These are phyloP conservation scores for Tribolium freemani DNA, from an alignment of 2,888 invertebrate genomes.

Conservation along the genomic window DNA sequence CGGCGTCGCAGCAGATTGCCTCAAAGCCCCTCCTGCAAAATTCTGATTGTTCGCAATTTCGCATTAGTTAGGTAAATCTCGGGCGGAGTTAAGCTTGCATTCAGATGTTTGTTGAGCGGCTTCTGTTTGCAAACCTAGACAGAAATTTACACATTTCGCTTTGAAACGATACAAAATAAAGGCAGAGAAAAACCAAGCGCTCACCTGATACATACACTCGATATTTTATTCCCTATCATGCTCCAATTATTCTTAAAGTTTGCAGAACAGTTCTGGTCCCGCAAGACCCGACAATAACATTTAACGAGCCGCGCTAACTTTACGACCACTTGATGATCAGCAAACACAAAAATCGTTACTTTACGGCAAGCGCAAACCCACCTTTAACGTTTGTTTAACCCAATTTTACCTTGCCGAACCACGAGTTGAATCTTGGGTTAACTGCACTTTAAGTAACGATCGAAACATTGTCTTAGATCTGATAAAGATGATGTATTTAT, in stretches of 20 bases:
- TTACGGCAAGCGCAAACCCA: neutral
- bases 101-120: conserved; percentile 3
- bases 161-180: conserved; percentile 17
- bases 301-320: neutral
- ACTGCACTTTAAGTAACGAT: too few species aligned
- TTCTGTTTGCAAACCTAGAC: conserved; percentile 14
- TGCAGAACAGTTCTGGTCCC: neutral
- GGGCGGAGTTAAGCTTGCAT: conserved; percentile 7
- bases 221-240: neutral
- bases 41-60: conserved; percentile 21
- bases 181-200: neutral
- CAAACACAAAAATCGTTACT: neutral
- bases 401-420: neutral
- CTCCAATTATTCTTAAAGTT: neutral
- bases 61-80: conserved; percentile 18
- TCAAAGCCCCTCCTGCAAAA: conserved; percentile 6
- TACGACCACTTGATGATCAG: neutral
- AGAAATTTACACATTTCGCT: conserved; percentile 17
- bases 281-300: neutral
- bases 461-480: too few species aligned
- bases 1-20: conserved; percentile 5
- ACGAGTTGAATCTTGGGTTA: neutral
- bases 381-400: neutral
- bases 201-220: neutral
- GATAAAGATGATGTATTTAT: too few species aligned